phyloP scores from a whole-genome alignment of 2,113 vertebrate species.

The Reinhardtius hippoglossoides region DNA sequence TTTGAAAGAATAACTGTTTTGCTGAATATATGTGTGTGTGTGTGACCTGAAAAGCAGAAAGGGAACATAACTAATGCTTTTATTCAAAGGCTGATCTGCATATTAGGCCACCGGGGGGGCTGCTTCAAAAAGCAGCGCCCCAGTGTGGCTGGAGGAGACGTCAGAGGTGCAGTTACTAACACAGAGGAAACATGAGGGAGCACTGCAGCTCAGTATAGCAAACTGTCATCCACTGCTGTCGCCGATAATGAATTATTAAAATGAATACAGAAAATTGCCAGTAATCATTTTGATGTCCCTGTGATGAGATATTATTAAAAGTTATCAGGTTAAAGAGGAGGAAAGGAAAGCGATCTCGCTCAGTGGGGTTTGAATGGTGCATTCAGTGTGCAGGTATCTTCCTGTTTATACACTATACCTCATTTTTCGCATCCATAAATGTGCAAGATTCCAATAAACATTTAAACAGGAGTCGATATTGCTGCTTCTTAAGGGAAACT shows the following conservation, averaged over 20 bases:
- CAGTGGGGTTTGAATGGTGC: slow-evolving; percentile 21
- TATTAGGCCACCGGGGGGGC: neutral
- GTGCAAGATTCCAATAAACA: slow-evolving; percentile 47
- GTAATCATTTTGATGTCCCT: too few species aligned
- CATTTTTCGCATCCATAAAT: slow-evolving; percentile 39
- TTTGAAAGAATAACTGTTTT: too few species aligned
- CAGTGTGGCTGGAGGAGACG: slow-evolving; percentile 54
- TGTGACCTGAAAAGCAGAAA: neutral
- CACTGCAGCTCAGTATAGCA: neutral
- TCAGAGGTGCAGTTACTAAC: slow-evolving; percentile 11
- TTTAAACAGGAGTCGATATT: slow-evolving; percentile 54
- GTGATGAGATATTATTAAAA: neutral
- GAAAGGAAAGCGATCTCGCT: slow-evolving; percentile 1
- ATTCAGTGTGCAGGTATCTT: slow-evolving; percentile 11
- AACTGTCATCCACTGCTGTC: neutral
- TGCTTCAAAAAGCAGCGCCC: slow-evolving; percentile 42
- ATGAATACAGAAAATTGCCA: neutral
- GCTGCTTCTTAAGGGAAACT: slow-evolving; percentile 46
- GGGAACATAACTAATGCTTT: too few species aligned
- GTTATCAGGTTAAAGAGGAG: neutral
- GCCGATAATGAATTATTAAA: neutral
- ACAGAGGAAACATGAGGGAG: neutral
- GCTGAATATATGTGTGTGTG: neutral
- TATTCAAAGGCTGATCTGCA: slow-evolving; percentile 17
- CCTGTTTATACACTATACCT: slow-evolving; percentile 19